Base-by-base conservation (phyloP, 1,140 invertebrate genomes). In the Hyphantria cunea region DNA sequence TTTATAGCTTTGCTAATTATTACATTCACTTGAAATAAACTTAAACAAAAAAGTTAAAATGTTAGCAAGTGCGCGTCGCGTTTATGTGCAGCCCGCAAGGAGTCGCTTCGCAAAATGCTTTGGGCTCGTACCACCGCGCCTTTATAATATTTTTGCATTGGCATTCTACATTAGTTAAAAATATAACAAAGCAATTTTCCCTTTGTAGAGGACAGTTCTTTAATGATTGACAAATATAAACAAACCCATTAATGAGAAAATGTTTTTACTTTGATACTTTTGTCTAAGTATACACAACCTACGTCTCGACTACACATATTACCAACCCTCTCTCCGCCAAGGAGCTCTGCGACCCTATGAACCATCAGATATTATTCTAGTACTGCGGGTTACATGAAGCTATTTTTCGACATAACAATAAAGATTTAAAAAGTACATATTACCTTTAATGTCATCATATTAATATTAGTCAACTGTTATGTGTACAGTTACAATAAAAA, bases 71-170 rank as follows among this genome's bases (percentile, higher is more conserved):
- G 76, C 76, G 70, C 74, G 82, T 83, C 17, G 17, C 17, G 17
- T 25, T 25, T 25, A 25, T 25, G 88, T 88, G 76, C 76, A 78
- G 66, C 74, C 70, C 74, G 72, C 72, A 76, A 88, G 82, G 84
- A 86, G 82, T 74, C 81, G 66, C 79, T 80, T 80, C 72, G 86
- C 86, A 85, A 90, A 89, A 88, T 90, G 86, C 80, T 81, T 80
- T 54, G 72, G 68, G 66, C 64, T 76, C 74, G 74, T 78, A 61
- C 63, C 68, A 73, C 66, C 69, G 72, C 72, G 77, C 76, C 87
- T 89, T 90, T 90, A 89, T 89, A 90, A 87, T 88, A 88, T 81
- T 78, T 84, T 88, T 86, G 78, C 80, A 83, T 66, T 70, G 78
- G 81, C 83, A 81, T 78, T 86, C 81, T 78, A 86, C 79, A 86